Conservation (phyloP, 2,797 vertebrate species). For the Poeciliopsis infans region DNA sequence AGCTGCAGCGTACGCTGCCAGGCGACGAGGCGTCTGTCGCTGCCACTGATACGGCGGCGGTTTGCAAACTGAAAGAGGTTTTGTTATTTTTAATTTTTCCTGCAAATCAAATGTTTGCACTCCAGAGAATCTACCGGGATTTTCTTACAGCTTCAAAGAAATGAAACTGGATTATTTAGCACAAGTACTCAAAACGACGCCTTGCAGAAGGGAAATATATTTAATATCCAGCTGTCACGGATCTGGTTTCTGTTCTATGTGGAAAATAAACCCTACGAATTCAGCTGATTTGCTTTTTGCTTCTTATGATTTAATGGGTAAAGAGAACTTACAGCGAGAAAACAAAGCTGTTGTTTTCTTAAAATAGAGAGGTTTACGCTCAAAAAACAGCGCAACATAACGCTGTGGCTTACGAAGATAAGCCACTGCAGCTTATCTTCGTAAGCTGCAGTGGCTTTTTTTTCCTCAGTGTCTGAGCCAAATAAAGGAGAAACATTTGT, state of each 20-base stretch:
- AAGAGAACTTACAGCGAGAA: background rate
- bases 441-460: too few relatives aligned
- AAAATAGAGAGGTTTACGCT: background rate
- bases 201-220: background rate
- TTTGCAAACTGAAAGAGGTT: background rate
- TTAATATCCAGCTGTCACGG: background rate
- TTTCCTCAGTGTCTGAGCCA: background rate
- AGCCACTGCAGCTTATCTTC: too few relatives aligned
- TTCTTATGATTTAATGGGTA: background rate
- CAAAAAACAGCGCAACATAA: too few relatives aligned
- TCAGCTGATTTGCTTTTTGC: background rate
- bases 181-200: background rate
- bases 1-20: slow-evolving; percentile 14
- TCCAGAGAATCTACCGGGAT: background rate
- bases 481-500: background rate
- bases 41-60: background rate
- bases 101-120: background rate
- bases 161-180: background rate
- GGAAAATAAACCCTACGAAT: background rate
- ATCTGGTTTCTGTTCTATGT: background rate
- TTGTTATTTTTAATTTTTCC: background rate
- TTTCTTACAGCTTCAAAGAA: background rate
- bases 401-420: too few relatives aligned
- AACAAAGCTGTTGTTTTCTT: background rate
- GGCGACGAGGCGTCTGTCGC: slow-evolving; percentile 4